Percentiles rank a stretch among this genome's conserved stretches.
These are phyloP conservation scores for Ptilonorhynchus violaceus DNA, from an alignment of 2,113 vertebrate species.

Conservation along the genomic window DNA sequence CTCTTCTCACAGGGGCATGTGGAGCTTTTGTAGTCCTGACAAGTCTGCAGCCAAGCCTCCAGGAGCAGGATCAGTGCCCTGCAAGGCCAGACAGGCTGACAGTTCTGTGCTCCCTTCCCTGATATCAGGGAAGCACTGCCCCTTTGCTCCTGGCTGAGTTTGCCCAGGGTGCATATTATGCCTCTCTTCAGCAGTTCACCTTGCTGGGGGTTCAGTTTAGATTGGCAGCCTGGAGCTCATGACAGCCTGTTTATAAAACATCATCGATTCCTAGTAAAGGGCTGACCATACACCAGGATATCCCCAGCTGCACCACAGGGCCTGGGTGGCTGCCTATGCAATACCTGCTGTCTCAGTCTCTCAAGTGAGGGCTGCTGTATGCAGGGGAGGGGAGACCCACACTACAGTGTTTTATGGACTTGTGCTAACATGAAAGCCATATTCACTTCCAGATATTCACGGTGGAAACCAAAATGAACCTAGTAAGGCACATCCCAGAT, in stretches of 20 bases:
- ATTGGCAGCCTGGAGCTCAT: background rate
- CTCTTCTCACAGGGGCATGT: background rate
- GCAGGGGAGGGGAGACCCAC: background rate
- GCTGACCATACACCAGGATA: background rate
- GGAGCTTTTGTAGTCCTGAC: background rate
- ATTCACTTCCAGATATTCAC: background rate
- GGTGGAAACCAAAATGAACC: conserved; percentile 1
- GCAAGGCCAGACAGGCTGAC: background rate
- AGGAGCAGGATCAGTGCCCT: background rate
- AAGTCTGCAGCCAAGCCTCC: background rate
- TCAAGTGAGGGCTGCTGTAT: background rate
- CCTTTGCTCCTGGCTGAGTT: background rate
- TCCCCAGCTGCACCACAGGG: background rate
- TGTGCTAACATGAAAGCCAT: background rate
- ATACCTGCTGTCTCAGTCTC: background rate
- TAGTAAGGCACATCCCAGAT: background rate
- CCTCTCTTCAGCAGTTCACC: background rate
- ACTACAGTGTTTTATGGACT: background rate
- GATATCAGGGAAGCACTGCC: rapidly evolving
- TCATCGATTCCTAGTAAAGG: background rate
- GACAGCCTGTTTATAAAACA: background rate
- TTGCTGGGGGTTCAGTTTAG: background rate
- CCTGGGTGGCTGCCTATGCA: rapidly evolving
- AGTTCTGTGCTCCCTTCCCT: background rate
- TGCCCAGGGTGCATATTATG: background rate